Conservation (phyloP, 2,888 invertebrate genomes). For the Girardia tigrina region DNA sequence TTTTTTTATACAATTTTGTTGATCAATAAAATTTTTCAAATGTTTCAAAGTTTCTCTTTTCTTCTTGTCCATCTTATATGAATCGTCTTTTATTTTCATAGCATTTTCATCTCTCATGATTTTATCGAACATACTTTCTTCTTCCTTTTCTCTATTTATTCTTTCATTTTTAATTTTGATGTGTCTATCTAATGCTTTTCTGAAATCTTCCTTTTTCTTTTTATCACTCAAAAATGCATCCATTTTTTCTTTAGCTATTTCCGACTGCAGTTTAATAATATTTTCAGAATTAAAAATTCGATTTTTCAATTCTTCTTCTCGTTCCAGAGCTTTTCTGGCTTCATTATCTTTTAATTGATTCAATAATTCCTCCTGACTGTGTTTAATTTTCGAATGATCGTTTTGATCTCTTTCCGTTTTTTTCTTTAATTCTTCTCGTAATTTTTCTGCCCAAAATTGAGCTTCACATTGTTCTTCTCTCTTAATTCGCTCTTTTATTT, state of each 20-base stretch:
- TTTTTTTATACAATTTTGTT: conserved; percentile 13
- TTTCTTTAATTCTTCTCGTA: conserved; percentile 1
- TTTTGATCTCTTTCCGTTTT: not conserved
- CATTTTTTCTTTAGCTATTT: not conserved
- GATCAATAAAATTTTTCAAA: not conserved
- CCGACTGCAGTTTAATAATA: not conserved
- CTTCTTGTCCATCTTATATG: not conserved
- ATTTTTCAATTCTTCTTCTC: not conserved
- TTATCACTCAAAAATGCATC: not conserved
- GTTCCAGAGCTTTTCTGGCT: not conserved
- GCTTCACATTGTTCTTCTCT: conserved; percentile 17
- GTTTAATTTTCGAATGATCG: not conserved
- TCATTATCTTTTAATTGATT: not conserved
- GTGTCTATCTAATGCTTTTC: not conserved
- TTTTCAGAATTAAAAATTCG: not conserved
- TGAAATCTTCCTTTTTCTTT: not conserved
- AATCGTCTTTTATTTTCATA: not conserved
- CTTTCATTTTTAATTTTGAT: not conserved
- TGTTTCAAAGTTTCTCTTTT: not conserved
- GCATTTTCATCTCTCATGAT: conserved; percentile 11
- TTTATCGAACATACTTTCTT: not conserved
- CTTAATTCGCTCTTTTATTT: not conserved
- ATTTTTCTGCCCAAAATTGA: not conserved
- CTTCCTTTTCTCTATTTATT: not conserved
- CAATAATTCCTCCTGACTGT: not conserved